Conservation (phyloP, 2,888 invertebrate genomes). For the Thecophora atra region DNA sequence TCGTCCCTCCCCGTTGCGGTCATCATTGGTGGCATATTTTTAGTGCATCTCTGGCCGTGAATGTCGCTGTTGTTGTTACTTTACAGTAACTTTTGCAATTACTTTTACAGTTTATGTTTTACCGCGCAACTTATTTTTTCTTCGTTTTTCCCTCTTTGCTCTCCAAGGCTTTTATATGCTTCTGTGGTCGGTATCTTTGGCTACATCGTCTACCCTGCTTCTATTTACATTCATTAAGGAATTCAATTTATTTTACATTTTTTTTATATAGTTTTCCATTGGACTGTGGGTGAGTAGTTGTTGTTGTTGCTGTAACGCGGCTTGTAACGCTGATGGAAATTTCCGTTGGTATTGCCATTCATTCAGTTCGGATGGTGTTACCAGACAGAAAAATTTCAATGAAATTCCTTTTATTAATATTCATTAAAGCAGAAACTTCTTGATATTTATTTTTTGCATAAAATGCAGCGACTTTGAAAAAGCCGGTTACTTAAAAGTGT, state of each 20-base stretch:
- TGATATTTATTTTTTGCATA: conserved; percentile 56
- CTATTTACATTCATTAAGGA: conserved; percentile 52
- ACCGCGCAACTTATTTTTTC: not conserved
- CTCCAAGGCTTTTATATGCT: not conserved
- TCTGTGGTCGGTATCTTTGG: conserved; percentile 7
- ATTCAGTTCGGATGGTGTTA: conserved; percentile 1
- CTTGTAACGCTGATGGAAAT: too few species aligned
- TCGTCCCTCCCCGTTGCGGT: not conserved
- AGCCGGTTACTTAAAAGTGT: not conserved
- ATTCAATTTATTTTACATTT: conserved; percentile 56
- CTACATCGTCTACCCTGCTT: conserved; percentile 5
- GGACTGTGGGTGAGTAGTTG: not conserved
- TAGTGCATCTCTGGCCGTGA: too few species aligned
- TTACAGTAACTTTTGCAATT: not conserved
- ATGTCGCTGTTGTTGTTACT: not conserved
- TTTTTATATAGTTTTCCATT: conserved; percentile 37
- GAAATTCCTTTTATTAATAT: conserved; percentile 55
- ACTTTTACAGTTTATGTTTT: not conserved
- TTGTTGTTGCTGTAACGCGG: not conserved
- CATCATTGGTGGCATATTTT: not conserved
- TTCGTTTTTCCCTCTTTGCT: not conserved
- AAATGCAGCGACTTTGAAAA: conserved; percentile 26
- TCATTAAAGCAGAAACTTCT: conserved; percentile 56
- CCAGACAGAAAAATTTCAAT: conserved; percentile 38
- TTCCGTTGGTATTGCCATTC: conserved; percentile 14